A percentile compares a stretch with the other conserved stretches of the same genome.
phyloP scores from a whole-genome alignment of 2,888 invertebrate genomes.

The Beris morrisii region DNA sequence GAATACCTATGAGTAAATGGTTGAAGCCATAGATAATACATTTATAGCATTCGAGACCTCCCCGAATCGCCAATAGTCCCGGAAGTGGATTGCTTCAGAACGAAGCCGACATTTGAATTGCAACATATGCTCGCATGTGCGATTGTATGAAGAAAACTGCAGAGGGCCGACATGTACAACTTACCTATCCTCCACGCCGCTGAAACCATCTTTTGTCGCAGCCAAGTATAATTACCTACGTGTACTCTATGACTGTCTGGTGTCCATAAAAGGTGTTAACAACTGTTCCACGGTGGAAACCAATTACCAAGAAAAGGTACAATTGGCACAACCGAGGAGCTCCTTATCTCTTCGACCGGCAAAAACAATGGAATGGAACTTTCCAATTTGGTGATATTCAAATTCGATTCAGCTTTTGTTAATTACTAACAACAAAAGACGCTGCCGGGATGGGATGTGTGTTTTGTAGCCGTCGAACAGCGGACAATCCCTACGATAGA shows the following conservation, averaged over 20 bases:
- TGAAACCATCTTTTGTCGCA: conserved; percentile 19
- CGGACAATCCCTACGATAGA: too few species aligned
- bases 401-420: conserved; percentile 19
- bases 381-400: conserved; percentile 23
- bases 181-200: too few species aligned
- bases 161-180: background rate
- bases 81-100: background rate
- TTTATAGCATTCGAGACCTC: background rate
- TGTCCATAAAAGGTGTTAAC: conserved; percentile 27
- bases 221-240: conserved; percentile 18
- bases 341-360: conserved; percentile 11
- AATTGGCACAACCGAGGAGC: background rate
- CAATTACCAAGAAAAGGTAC: conserved; percentile 22
- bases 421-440: conserved; percentile 12
- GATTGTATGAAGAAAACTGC: background rate
- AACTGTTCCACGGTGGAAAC: conserved; percentile 23
- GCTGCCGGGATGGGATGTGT: background rate
- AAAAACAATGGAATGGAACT: conserved; percentile 27
- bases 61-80: conserved; percentile 11
- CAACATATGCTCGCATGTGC: background rate
- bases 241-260: conserved; percentile 26
- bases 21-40: too few species aligned
- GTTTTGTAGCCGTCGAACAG: too few species aligned
- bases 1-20: too few species aligned
- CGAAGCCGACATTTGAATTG: background rate